A percentile compares a stretch with the other conserved stretches of the same genome.
Evolutionary conservation across 2,888 invertebrate species (phyloP).

Genomic region (Ommatoiulus sabulosus): DNA sequence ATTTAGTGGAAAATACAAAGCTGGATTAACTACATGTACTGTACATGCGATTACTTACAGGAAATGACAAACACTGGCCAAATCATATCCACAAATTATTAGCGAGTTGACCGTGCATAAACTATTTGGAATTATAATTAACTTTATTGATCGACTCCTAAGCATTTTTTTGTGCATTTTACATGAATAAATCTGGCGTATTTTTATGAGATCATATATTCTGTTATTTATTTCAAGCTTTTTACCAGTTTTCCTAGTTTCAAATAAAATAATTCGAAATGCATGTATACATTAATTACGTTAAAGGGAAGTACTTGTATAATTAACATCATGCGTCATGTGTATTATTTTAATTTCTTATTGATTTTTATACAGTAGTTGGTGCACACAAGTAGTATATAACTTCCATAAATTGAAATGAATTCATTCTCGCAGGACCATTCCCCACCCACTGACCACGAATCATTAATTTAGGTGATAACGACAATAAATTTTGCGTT

Average conservation of each 20-base stretch:
- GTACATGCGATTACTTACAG: neutral
- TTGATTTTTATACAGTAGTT: neutral
- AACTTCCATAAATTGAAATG: neutral
- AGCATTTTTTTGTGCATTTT: too few species aligned
- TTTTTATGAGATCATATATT: too few species aligned
- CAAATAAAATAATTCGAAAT: too few species aligned
- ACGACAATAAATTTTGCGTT: neutral
- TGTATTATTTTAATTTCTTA: neutral
- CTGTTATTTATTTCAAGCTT: too few species aligned
- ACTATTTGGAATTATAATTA: too few species aligned
- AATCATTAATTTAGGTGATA: slow-evolving; percentile 17
- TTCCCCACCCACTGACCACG: slow-evolving; percentile 14
- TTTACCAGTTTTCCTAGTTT: too few species aligned
- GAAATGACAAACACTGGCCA: neutral
- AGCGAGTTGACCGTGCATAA: too few species aligned
- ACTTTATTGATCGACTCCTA: too few species aligned
- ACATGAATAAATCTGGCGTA: too few species aligned
- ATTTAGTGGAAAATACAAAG: neutral
- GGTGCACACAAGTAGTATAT: neutral
- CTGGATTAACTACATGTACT: neutral
- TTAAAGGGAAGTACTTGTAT: too few species aligned
- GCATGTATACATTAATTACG: too few species aligned
- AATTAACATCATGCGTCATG: too few species aligned
- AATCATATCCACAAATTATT: neutral
- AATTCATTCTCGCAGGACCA: neutral